phyloP scores from a whole-genome alignment of 2,797 vertebrate species.

The Loriculus beryllinus region DNA sequence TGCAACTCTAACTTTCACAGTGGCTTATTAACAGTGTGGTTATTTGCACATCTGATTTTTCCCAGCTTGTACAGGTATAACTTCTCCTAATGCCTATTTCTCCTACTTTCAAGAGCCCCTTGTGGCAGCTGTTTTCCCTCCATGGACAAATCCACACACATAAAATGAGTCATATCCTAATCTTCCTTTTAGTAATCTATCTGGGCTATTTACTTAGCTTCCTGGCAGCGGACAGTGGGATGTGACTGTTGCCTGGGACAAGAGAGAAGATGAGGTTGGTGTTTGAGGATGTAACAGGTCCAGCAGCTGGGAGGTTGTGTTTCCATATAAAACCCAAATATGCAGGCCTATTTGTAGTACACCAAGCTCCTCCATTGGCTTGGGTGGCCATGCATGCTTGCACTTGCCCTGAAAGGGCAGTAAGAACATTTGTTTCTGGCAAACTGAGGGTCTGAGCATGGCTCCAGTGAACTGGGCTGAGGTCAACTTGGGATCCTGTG shows the following conservation, averaged over 20 bases:
- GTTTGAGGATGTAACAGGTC: not conserved
- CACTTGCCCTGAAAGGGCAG: not conserved
- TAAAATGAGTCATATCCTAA: not conserved
- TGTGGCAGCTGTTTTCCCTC: not conserved
- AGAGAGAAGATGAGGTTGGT: not conserved
- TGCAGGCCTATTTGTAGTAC: accelerated
- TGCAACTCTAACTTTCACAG: not conserved
- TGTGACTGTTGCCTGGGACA: not conserved
- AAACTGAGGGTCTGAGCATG: accelerated
- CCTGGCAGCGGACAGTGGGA: not conserved
- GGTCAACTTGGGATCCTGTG: accelerated
- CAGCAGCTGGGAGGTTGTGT: not conserved
- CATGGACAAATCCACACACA: not conserved
- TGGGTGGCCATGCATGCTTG: not conserved
- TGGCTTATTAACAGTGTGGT: not conserved
- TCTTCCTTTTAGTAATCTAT: not conserved
- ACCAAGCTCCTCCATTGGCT: not conserved
- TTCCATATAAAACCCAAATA: not conserved
- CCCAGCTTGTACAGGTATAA: not conserved
- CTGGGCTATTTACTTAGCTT: not conserved
- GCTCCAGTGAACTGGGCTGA: not conserved
- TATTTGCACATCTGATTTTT: not conserved
- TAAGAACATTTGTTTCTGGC: not conserved
- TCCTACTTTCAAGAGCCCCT: not conserved
- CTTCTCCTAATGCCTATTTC: not conserved